Percentiles rank a stretch among this genome's conserved stretches.
Conservation (phyloP, 2,113 vertebrate genomes). For the Trachemys scripta region DNA sequence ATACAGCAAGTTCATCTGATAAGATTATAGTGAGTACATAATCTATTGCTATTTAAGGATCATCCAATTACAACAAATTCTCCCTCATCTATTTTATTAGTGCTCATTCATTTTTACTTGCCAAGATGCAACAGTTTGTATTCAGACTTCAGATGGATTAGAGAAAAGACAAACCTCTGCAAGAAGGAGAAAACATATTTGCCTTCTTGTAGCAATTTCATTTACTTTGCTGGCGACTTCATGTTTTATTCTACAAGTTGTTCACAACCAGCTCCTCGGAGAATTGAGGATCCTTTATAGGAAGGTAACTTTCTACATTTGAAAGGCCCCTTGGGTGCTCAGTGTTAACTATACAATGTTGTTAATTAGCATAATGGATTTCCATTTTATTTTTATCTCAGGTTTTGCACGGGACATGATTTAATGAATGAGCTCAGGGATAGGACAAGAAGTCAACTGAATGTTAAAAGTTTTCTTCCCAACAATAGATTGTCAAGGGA, state of each 20-base stretch:
- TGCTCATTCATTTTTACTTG: background rate
- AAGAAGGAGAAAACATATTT: background rate
- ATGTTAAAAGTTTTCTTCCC: background rate
- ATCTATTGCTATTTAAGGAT: slow-evolving; percentile 32
- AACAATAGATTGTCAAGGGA: background rate
- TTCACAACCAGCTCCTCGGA: background rate
- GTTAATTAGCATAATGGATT: slow-evolving; percentile 47
- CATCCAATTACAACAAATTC: background rate
- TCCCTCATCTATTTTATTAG: slow-evolving; percentile 15
- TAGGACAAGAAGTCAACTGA: background rate
- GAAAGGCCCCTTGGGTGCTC: background rate
- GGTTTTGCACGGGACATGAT: background rate
- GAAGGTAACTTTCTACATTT: slow-evolving; percentile 18
- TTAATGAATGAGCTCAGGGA: background rate
- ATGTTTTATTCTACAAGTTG: background rate
- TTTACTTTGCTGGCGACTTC: slow-evolving; percentile 11
- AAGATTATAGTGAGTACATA: background rate
- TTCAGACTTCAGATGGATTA: background rate
- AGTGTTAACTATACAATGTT: accelerated
- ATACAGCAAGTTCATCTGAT: background rate
- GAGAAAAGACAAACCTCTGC: background rate
- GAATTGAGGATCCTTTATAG: background rate
- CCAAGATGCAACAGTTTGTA: background rate
- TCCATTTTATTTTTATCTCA: slow-evolving; percentile 24
- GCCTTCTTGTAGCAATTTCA: background rate